These are phyloP conservation scores for Oryzias javanicus DNA, from an alignment of 2,113 vertebrate genomes.

Conservation along the genomic window DNA sequence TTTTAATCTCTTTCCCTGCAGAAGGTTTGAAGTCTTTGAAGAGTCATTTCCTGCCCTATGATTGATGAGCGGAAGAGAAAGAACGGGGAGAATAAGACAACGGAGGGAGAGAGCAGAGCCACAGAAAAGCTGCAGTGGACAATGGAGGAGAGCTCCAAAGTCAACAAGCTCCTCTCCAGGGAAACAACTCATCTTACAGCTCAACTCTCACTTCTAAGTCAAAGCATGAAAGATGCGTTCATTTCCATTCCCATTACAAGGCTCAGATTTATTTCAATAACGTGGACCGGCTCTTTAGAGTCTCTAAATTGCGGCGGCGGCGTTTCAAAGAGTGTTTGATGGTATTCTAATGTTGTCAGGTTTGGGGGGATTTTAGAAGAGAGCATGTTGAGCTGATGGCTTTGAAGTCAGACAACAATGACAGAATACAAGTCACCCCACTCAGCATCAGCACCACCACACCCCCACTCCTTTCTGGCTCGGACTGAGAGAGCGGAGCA, in stretches of 20 bases:
- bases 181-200: constrained; percentile 58
- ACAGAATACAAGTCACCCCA: constrained; percentile 44
- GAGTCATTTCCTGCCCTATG: constrained; percentile 31
- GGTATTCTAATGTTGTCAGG: constrained; percentile 75
- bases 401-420: constrained; percentile 77
- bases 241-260: constrained; percentile 75
- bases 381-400: constrained; percentile 50
- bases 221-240: constrained; percentile 70
- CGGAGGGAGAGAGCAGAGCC: background rate
- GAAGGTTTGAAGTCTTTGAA: constrained; percentile 34
- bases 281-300: constrained; percentile 57
- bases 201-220: constrained; percentile 55
- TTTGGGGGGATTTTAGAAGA: constrained; percentile 57
- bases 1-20: constrained; percentile 32
- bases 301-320: constrained; percentile 65
- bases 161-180: constrained; percentile 54
- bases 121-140: constrained; percentile 23
- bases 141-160: constrained; percentile 44
- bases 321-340: constrained; percentile 78
- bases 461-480: constrained; percentile 41
- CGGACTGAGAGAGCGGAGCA: constrained; percentile 55
- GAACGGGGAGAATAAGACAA: constrained; percentile 4
- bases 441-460: constrained; percentile 26
- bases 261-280: constrained; percentile 77
- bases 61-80: constrained; percentile 5